phyloP scores from a whole-genome alignment of 2,113 vertebrate species.

The Columbina picui region DNA sequence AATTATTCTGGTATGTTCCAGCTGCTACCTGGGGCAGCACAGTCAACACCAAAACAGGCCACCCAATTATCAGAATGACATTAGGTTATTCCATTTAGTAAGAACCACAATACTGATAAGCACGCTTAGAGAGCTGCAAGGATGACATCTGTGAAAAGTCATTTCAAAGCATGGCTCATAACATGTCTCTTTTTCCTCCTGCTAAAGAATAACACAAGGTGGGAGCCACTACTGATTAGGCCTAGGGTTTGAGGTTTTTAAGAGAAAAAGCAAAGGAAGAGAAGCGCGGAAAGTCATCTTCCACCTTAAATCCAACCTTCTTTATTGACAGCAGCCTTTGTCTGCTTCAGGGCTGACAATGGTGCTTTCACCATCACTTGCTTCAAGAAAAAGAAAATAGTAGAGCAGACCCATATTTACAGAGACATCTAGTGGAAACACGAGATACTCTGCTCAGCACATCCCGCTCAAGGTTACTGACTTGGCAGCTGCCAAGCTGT shows the following conservation, averaged over 20 bases:
- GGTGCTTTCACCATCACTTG: background rate
- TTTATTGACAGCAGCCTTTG: background rate
- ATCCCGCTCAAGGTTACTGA: background rate
- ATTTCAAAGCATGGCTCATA: background rate
- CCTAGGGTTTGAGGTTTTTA: background rate
- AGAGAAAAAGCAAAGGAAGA: background rate
- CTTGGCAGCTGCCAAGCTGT: background rate
- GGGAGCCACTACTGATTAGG: background rate
- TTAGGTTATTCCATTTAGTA: background rate
- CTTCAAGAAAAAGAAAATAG: background rate
- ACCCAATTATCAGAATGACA: background rate
- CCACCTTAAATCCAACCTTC: background rate
- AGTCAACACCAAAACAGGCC: background rate
- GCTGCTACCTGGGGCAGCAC: background rate
- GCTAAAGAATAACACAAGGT: background rate
- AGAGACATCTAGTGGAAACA: slow-evolving; percentile 56
- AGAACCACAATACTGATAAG: background rate
- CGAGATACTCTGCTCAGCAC: background rate
- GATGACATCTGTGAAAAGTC: background rate
- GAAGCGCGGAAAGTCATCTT: background rate
- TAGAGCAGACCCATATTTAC: background rate
- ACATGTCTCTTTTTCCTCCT: background rate
- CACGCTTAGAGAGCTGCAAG: background rate
- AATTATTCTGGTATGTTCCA: background rate
- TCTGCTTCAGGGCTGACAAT: background rate